Evolutionary conservation across 1,140 invertebrate species (phyloP), one percentile per base, ranked within the genome.

Genomic region (Plodia interpunctella): DNA sequence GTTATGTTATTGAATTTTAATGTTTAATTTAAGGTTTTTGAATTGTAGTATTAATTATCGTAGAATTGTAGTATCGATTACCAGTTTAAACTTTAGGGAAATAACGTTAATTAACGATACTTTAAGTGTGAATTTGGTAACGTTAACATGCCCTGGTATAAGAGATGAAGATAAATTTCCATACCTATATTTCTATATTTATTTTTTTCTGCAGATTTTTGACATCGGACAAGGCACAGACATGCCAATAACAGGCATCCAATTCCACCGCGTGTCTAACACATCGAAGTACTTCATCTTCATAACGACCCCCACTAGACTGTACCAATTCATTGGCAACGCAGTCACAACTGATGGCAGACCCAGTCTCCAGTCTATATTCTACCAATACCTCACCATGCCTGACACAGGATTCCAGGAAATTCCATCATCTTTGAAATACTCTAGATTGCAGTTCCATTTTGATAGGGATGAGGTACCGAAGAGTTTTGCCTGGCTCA

Each of bases 401-500:
- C 91, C 93, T 72, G 95, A 96, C 92, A 92, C 84, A 75, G 92
- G 92, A 62, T 96, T 93, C 68, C 92, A 94, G 66, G 94, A 97
- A 71, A 91, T 96, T 32, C 93, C 95, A 21, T 96, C 94, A 20
- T 92, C 93, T 20, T 86, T 96, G 20, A 92, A 92, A 44, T 96
- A 95, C 81, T 98, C 97, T 1, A 93, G 93, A 75, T 90, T 98
- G 32, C 94, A 96, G 67, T 94, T 97, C 67, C 97, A 92, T 85
- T 95, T 94, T 70, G 92, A 94, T 66, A 92, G 90, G 53, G 89
- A 92, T 60, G 91, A 90, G 61, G 90, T 92, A 56, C 95, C 96
- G 13, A 94, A 93, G 78, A 91, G 92, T n/a, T 97, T 97, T 91
- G 95, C 95, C 5, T 98, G 97, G 97, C 90, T 97, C 63, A 95